Evolutionary conservation across 37 sponge, comb jelly and placozoan genomes (phyloP).

Genomic region (Aphrocallistes beatrix): DNA sequence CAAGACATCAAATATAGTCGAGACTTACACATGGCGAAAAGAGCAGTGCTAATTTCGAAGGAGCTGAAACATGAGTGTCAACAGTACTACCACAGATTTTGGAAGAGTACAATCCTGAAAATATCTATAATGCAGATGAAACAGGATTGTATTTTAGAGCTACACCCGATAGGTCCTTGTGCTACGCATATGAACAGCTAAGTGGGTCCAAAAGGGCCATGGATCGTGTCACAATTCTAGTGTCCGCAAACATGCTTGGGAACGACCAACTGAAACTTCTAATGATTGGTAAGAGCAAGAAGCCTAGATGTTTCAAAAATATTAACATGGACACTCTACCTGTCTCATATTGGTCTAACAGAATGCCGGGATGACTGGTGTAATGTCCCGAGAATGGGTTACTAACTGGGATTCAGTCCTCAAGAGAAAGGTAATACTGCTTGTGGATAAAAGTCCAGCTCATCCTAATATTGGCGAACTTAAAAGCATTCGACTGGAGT

Average conservation of each 20-base stretch:
- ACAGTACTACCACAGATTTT: neutral
- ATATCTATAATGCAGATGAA: constrained; percentile 21
- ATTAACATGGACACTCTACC: neutral
- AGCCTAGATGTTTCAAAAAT: constrained; percentile 18
- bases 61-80: neutral
- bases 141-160: constrained; percentile 15
- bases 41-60: neutral
- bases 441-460: constrained; percentile 22
- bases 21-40: neutral
- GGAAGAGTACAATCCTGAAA: neutral
- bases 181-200: neutral
- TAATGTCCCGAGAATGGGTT: constrained; percentile 18
- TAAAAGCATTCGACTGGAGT: neutral
- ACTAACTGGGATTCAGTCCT: neutral
- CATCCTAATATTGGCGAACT: constrained; percentile 29
- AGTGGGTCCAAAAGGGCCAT: neutral
- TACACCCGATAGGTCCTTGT: neutral
- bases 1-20: neutral
- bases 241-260: constrained; percentile 1
- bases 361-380: constrained; percentile 22
- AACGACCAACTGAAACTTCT: constrained; percentile 9
- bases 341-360: neutral
- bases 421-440: neutral
- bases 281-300: constrained; percentile 24
- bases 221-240: constrained; percentile 22